These are phyloP conservation scores for Trochalopteron elliotii DNA, from an alignment of 2,113 vertebrate genomes.

Conservation along the genomic window DNA sequence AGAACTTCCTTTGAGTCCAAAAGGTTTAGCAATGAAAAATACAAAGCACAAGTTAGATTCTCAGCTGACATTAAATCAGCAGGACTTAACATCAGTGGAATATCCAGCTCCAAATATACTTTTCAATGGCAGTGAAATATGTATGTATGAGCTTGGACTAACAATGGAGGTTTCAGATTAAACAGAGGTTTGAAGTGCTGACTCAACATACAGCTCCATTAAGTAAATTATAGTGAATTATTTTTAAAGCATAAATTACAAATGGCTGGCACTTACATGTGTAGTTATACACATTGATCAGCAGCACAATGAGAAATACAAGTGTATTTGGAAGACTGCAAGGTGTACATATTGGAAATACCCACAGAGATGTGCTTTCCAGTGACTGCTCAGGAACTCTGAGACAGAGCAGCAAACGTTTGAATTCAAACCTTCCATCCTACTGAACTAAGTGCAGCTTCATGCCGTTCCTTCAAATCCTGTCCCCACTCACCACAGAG, in stretches of 20 bases:
- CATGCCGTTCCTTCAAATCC: fast-evolving
- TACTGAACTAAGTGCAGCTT: neutral
- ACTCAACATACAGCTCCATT: neutral
- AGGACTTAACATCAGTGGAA: neutral
- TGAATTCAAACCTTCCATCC: neutral
- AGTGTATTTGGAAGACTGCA: neutral
- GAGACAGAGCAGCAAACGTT: neutral
- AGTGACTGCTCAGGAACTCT: neutral
- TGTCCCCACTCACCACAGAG: neutral
- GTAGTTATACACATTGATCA: neutral
- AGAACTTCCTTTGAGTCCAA: neutral
- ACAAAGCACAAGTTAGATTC: neutral
- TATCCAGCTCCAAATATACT: neutral
- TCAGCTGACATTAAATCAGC: neutral
- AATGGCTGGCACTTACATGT: neutral
- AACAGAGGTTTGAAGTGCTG: constrained; percentile 1
- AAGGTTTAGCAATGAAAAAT: neutral
- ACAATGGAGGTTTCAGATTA: neutral
- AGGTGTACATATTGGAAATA: neutral
- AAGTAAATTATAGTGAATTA: neutral
- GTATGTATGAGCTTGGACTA: neutral
- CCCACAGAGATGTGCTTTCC: neutral
- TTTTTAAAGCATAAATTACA: constrained; percentile 6
- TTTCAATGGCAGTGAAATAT: neutral
- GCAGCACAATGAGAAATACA: neutral